Evolutionary conservation across 2,113 vertebrate genomes (phyloP), one percentile per base, ranked within the genome.

Genomic region (Chaenocephalus aceratus): DNA sequence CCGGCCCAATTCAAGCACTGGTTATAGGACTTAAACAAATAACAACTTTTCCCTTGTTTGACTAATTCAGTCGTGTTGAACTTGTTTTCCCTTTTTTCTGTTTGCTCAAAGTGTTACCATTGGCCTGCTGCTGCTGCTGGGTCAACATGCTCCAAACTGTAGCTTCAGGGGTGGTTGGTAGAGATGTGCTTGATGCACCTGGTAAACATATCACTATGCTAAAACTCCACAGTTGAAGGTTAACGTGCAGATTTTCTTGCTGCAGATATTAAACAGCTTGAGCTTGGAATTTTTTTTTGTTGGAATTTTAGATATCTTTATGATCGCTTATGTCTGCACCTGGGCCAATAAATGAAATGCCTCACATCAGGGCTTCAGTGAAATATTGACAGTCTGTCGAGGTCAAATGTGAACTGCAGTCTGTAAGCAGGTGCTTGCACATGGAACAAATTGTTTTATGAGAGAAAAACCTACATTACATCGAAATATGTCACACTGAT

Each of bases 71-170:
- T 46, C 70, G 72, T 71, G 64, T 82, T 73, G 58, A 53, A 53
- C 71, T 48, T 52, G 56, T 76, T 63, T 73, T 26, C 26, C 26
- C 49, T 3, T 16, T 45, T 1, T 15, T 59, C 7, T 72, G 49
- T 86, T 90, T 80, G 57, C n/a, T 75, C 59, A 26, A 26, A 68
- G 59, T 67, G 56, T 75, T 73, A n/a, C 80, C 23, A 26, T 26
- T 26, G 23, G n/a, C 26, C 26, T 26, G 2, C 13, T 57, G n/a
- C n/a, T n/a, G n/a, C 13, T 18, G 59, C 53, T 72, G 16, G n/a
- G 7, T 58, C 56, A 61, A 30, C 30, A 30, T 30, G 30, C 30
- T 30, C 30, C 30, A 74, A 81, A 64, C 64, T 10, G 5, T 69
- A 65, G 57, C 59, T 52, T 12, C 14, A n/a, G 34, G 46, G 36